Evolutionary conservation across 2,888 invertebrate genomes (phyloP).

Genomic region (Anodontia alba): DNA sequence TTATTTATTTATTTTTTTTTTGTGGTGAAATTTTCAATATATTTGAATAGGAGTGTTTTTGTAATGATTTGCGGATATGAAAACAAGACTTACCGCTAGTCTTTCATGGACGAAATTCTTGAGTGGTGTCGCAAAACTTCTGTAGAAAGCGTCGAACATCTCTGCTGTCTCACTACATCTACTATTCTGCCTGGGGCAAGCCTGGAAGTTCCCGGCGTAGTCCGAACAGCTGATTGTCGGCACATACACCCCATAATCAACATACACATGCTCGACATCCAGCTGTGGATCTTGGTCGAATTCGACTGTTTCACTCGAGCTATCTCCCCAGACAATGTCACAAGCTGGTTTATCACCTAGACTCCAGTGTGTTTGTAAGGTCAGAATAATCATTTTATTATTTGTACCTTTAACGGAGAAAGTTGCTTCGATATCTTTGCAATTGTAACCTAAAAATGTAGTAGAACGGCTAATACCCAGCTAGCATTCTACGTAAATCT

Average conservation of each 20-base stretch:
- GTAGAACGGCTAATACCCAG: too few relatives aligned
- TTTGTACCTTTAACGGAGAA: neutral
- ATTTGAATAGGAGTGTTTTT: too few relatives aligned
- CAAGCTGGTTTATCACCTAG: conserved; percentile 26
- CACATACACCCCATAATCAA: conserved; percentile 14
- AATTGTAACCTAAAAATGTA: conserved; percentile 24
- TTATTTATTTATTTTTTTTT: too few relatives aligned
- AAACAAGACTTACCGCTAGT: neutral
- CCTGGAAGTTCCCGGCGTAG: neutral
- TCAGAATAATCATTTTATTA: neutral
- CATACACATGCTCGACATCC: neutral
- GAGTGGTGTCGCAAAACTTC: conserved; percentile 4
- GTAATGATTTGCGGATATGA: too few relatives aligned
- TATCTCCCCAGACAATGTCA: conserved; percentile 36
- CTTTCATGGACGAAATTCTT: conserved; percentile 29
- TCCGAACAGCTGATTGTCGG: conserved; percentile 10
- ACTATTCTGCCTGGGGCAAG: conserved; percentile 15
- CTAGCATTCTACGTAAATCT: too few relatives aligned
- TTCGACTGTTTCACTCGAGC: neutral
- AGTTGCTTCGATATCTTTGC: conserved; percentile 14
- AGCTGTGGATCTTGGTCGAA: neutral
- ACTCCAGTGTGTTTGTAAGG: neutral
- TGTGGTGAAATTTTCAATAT: too few relatives aligned
- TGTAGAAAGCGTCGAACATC: conserved; percentile 24
- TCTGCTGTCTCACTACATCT: conserved; percentile 8